These are phyloP conservation scores for Drosophila jambulina DNA, from an alignment of 1,140 invertebrate genomes.

Conservation along the genomic window DNA sequence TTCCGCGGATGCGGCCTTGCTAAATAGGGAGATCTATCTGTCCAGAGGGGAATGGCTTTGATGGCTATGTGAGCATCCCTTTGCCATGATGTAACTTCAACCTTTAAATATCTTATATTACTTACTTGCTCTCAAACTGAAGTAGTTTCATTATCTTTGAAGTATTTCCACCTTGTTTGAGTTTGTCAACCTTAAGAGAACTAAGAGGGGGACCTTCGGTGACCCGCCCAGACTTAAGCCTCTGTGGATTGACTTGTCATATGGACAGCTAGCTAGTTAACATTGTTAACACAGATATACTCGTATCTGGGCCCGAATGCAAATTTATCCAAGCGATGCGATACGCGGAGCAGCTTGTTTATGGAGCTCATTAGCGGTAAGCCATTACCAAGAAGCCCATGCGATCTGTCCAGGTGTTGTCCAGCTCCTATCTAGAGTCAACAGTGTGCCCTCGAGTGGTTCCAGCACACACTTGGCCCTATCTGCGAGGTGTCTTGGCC, in stretches of 20 bases:
- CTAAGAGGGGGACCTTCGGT: conserved; percentile 14
- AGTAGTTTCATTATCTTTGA: conserved; percentile 3
- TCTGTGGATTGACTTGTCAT: conserved; percentile 59
- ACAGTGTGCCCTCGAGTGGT: conserved; percentile 39
- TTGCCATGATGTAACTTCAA: conserved; percentile 1
- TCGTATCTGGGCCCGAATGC: conserved; percentile 60
- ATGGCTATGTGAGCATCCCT: conserved; percentile 5
- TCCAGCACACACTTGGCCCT: conserved; percentile 45
- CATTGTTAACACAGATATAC: conserved; percentile 59
- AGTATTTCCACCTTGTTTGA: conserved; percentile 1
- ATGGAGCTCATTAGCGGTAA: conserved; percentile 74
- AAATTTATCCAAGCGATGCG: conserved; percentile 71
- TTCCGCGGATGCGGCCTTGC: conserved; percentile 49
- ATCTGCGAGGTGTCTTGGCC: conserved; percentile 59
- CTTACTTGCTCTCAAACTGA: not conserved
- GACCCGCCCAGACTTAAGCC: conserved; percentile 18
- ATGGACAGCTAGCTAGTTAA: conserved; percentile 50
- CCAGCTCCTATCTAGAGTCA: conserved; percentile 69
- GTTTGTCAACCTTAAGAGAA: conserved; percentile 1
- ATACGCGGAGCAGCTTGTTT: conserved; percentile 61
- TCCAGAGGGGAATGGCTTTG: conserved; percentile 7
- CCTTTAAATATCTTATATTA: not conserved
- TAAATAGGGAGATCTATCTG: conserved; percentile 39
- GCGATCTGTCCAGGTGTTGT: conserved; percentile 22
- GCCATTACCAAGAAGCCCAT: conserved; percentile 69